These are phyloP conservation scores for Hirtodrosophila alboralis DNA, from an alignment of 2,888 invertebrate species.

Conservation along the genomic window DNA sequence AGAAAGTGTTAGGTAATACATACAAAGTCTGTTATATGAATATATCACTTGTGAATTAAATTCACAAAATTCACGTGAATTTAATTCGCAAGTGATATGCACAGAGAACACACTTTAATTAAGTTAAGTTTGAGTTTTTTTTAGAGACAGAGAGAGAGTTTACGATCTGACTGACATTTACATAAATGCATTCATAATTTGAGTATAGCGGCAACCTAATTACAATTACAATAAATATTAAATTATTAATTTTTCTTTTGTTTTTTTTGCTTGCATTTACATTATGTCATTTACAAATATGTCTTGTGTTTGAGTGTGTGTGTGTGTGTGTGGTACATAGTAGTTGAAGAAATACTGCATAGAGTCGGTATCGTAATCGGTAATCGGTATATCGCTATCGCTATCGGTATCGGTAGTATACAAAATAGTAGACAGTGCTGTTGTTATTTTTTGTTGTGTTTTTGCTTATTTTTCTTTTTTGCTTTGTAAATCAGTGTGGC, in stretches of 20 bases:
- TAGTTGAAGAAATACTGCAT: slow-evolving; percentile 65
- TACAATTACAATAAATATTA: slow-evolving; percentile 74
- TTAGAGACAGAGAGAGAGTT: slow-evolving; percentile 41
- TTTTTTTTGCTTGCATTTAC: slow-evolving; percentile 62
- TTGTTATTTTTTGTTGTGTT: slow-evolving; percentile 52
- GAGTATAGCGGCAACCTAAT: slow-evolving; percentile 78
- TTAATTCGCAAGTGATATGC: too few species aligned
- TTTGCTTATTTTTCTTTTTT: slow-evolving; percentile 18
- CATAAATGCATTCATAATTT: slow-evolving; percentile 74
- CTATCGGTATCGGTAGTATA: slow-evolving; percentile 69
- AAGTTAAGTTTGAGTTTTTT: slow-evolving; percentile 43
- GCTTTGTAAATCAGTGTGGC: slow-evolving; percentile 42
- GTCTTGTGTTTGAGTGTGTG: slow-evolving; percentile 39
- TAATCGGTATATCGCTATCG: too few species aligned
- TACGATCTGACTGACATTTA: slow-evolving; percentile 51
- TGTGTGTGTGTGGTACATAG: slow-evolving; percentile 51
- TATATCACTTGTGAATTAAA: slow-evolving; percentile 3
- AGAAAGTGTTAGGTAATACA: slow-evolving; percentile 8
- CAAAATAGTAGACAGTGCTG: slow-evolving; percentile 77
- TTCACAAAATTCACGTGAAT: too few species aligned
- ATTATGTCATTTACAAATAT: slow-evolving; percentile 77
- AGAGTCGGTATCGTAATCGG: slow-evolving; percentile 63
- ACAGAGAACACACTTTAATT: background rate
- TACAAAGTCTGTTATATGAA: slow-evolving; percentile 14
- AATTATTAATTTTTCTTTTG: too few species aligned